Conservation (phyloP, 2,888 invertebrate species). For the Synergus itoensis region DNA sequence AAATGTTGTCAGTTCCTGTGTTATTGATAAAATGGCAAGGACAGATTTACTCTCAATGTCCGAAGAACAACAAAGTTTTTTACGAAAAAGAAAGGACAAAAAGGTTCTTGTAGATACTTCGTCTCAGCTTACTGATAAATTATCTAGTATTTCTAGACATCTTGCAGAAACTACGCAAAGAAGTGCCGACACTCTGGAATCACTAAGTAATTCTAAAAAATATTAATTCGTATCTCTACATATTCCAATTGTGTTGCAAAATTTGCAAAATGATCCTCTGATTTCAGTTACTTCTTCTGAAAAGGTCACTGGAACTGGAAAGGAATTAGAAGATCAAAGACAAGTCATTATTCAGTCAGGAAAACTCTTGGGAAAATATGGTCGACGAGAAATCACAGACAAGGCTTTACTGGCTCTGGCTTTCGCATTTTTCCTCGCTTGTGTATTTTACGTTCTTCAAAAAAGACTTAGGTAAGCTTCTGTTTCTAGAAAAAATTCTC, state of each 20-base stretch:
- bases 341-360: slow-evolving; percentile 93
- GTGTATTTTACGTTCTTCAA: slow-evolving; percentile 95
- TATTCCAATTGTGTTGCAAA: slow-evolving; percentile 32
- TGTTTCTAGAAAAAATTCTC: slow-evolving; percentile 65
- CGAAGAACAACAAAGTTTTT: slow-evolving; percentile 81
- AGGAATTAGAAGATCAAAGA: slow-evolving; percentile 91
- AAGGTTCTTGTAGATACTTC: slow-evolving; percentile 85
- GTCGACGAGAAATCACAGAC: slow-evolving; percentile 95
- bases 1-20: slow-evolving; percentile 87
- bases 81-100: slow-evolving; percentile 85
- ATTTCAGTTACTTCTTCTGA: slow-evolving; percentile 79
- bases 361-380: slow-evolving; percentile 95
- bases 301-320: slow-evolving; percentile 83
- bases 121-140: slow-evolving; percentile 90
- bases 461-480: slow-evolving; percentile 85
- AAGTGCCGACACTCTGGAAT: slow-evolving; percentile 91
- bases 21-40: slow-evolving; percentile 87
- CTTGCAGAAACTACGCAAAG: slow-evolving; percentile 92
- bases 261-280: neutral
- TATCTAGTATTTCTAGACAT: slow-evolving; percentile 90
- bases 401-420: slow-evolving; percentile 94
- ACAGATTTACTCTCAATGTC: slow-evolving; percentile 83
- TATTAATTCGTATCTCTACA: slow-evolving; percentile 22
- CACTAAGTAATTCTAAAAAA: slow-evolving; percentile 79
- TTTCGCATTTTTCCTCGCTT: slow-evolving; percentile 92